A percentile compares a stretch with the other conserved stretches of the same genome.
These are phyloP conservation scores for Xestia ashworthii DNA, from an alignment of 2,888 invertebrate species.

Conservation along the genomic window DNA sequence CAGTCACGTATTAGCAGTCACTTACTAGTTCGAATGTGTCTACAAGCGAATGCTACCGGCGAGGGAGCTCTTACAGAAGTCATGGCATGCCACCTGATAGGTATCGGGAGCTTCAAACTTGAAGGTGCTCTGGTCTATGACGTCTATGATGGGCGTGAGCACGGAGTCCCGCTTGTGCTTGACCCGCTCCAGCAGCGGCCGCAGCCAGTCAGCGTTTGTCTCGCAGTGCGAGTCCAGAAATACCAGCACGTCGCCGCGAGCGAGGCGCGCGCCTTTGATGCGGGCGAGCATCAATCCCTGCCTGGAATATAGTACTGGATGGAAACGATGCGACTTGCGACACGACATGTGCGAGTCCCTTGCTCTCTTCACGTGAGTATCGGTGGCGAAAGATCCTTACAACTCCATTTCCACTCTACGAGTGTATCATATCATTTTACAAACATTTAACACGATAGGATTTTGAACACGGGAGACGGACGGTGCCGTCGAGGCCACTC, in stretches of 20 bases:
- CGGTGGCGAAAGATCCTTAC: neutral
- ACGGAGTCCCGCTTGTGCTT: slow-evolving; percentile 93
- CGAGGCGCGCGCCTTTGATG: slow-evolving; percentile 95
- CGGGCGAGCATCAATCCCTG: slow-evolving; percentile 97
- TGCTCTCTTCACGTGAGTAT: neutral
- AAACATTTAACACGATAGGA: neutral
- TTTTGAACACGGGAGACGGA: neutral
- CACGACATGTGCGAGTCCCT: neutral
- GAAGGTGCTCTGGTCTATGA: slow-evolving; percentile 95
- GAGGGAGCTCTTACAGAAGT: neutral
- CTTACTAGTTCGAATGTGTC: neutral
- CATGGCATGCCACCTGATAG: slow-evolving; percentile 76
- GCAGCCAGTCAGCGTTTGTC: slow-evolving; percentile 94
- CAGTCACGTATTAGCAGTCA: neutral
- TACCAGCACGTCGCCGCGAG: slow-evolving; percentile 95
- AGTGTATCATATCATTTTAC: neutral
- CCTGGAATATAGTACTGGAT: slow-evolving; percentile 76
- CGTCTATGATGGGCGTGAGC: slow-evolving; percentile 98
- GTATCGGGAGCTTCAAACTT: slow-evolving; percentile 80
- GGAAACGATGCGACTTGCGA: neutral
- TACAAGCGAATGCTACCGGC: neutral
- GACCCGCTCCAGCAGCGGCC: slow-evolving; percentile 95
- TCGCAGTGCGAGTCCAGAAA: slow-evolving; percentile 99
- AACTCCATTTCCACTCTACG: neutral
- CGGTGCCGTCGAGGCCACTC: neutral